Evolutionary conservation across 2,888 invertebrate genomes (phyloP), one percentile per base, ranked within the genome.

Genomic region (Coleophora deauratella): DNA sequence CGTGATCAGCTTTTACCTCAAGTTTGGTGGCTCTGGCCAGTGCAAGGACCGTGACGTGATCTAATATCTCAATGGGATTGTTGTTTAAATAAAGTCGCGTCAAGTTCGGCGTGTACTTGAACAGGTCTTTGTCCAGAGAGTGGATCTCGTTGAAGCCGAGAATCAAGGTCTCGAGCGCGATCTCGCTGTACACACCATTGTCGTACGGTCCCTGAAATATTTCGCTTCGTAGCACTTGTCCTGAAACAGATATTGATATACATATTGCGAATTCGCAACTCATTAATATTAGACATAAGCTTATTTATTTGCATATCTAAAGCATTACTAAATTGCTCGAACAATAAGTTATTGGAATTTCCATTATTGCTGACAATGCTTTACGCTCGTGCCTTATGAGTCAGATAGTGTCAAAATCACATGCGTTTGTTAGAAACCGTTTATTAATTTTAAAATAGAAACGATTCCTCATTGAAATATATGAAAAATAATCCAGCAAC

Each of bases 121-220:
- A 92, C 31, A 91, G 58, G 39, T 88, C 86, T 47, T 82, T 74
- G 57, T 89, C 88, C 50, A 92, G 61, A 3, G 89, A 88, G 54
- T 88, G 88, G 40, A 92, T 88, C 55, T 85, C 65, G 63, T 92
- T 92, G 65, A 89, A 86, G 12, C 89, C 89, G 32, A 92, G 71
- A 62, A 90, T 88, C 27, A 92, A 64, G 9, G 89, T 87, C 56
- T 88, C 85, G 42, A 92, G 53, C 0, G 81, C 82, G 33, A 91
- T 88, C 37, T 87, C 87, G 46, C 86, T 85, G 66, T 88, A 91
- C 13, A 72, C 72, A 2, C 78, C 78, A 41, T 82, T 72, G 45
- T 84, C 85, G 62, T 89, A 91, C 0, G 88, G 88, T 0, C 91
- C 92, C 57, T 89, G 89, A 67, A 92, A 92, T 43, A 91, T 87